Conservation (phyloP, 2,113 vertebrate genomes). For the Bungarus multicinctus region DNA sequence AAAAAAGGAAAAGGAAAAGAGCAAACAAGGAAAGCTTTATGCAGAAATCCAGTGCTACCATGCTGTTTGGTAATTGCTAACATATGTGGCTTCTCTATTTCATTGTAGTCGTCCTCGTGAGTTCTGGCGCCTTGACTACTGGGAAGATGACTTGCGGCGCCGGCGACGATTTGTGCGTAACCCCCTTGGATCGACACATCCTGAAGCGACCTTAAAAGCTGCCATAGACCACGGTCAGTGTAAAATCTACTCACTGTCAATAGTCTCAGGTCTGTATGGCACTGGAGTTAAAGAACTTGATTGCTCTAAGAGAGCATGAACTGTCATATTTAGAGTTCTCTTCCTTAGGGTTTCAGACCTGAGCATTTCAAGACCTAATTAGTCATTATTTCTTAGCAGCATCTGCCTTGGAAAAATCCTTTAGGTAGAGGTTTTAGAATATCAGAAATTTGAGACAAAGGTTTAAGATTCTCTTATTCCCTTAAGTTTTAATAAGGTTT, state of each 20-base stretch:
- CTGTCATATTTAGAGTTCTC: conserved; percentile 52
- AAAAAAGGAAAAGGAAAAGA: conserved; percentile 54
- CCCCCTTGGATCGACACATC: conserved; percentile 95
- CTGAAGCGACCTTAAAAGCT: conserved; percentile 92
- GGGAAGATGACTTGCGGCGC: conserved; percentile 99
- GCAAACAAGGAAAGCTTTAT: conserved; percentile 95
- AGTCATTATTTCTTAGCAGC: conserved; percentile 17
- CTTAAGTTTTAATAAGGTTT: background rate
- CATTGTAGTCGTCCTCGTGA: conserved; percentile 92
- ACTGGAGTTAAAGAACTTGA: conserved; percentile 67
- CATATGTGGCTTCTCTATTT: conserved; percentile 95
- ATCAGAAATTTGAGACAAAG: background rate
- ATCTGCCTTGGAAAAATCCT: background rate
- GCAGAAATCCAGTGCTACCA: conserved; percentile 84
- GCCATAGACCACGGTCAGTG: conserved; percentile 92
- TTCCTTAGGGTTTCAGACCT: background rate
- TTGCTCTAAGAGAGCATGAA: conserved; percentile 59
- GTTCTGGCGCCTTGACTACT: conserved; percentile 99
- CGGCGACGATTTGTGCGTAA: conserved; percentile 96
- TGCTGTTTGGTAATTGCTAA: conserved; percentile 98
- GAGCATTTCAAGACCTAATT: background rate
- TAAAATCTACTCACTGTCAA: conserved; percentile 59
- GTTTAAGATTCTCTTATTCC: conserved; percentile 21
- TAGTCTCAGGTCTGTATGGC: conserved; percentile 71
- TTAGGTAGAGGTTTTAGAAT: background rate